Base-by-base conservation (phyloP, 1,140 invertebrate genomes). In the Panagrolaimus sp. region DNA sequence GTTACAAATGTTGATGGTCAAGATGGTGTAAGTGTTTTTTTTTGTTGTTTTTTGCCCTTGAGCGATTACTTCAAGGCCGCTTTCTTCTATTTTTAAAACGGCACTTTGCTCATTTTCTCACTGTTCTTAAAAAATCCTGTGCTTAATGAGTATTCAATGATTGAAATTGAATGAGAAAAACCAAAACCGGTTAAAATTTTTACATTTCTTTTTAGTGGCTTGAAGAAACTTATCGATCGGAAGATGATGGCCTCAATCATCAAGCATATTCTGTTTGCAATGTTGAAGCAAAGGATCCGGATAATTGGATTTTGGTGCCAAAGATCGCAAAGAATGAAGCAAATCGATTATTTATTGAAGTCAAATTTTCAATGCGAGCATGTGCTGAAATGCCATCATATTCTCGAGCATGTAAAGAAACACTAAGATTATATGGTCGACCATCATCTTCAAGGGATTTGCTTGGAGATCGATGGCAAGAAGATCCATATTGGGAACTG, bases 301-400 rank as follows among this genome's bases (percentile, higher is more conserved):
- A 98, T 87, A 98, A 98, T 86, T 98, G 95, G 95, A 87, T 98
- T 48, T 94, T 94, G 90, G 94, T 94, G 52, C 95, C 95, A 58
- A 96, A 92, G 85, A 92, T 98, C 73, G 91, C 94, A 79, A 88
- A 93, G 71, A 89, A 90, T 14, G 90, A 91, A 71, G 94, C 94
- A 14, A 94, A 96, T 84, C 88, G 94, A 62, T 90, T 98, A 81
- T 95, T 94, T 85, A 93, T 98, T 81, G 93, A 97, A 86, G 91
- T 98, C 75, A 93, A 93, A 84, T 98, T 97, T 86, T 94, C 92
- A 15, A 94, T 94, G 78, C 85, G 93, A 74, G 92, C 94, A 85
- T 96, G 93, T 63, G 63, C 48, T 58, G 77, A 83, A 0, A 83
- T 85, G 78, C 79, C 81, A 63, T 78, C 76, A 48, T 83, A 79